These are phyloP conservation scores for Sminthurinus signatus DNA, from an alignment of 1,140 invertebrate genomes.

Conservation along the genomic window DNA sequence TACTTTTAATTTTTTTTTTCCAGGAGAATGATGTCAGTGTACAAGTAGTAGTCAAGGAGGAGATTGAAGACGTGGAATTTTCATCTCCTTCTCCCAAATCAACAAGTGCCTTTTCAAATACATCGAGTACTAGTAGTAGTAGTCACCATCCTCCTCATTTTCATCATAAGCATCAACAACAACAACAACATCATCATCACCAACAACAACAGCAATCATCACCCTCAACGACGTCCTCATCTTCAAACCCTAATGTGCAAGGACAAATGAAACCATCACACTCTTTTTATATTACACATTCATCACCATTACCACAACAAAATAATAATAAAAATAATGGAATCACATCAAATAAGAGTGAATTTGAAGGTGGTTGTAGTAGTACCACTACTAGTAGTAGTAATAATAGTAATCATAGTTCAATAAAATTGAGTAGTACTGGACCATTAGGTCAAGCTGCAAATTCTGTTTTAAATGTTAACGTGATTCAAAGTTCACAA, in stretches of 20 bases:
- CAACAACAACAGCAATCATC: background rate
- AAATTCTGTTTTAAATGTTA: background rate
- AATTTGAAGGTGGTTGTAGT: too few relatives aligned
- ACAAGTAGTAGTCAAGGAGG: slow-evolving; percentile 29
- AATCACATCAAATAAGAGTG: too few relatives aligned
- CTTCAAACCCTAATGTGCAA: slow-evolving; percentile 13
- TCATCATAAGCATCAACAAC: slow-evolving; percentile 47
- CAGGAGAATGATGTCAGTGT: slow-evolving; percentile 27
- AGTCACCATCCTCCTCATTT: slow-evolving; percentile 47
- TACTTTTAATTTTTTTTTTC: too few relatives aligned
- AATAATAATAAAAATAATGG: too few relatives aligned
- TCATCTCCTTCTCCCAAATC: slow-evolving; percentile 34
- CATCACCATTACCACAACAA: slow-evolving; percentile 12
- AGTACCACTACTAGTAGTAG: too few relatives aligned
- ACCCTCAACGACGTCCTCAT: background rate
- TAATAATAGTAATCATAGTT: background rate
- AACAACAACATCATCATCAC: background rate
- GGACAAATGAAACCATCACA: slow-evolving; percentile 19
- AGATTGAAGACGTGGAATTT: slow-evolving; percentile 36
- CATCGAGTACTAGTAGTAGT: background rate
- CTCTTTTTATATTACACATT: slow-evolving; percentile 33
- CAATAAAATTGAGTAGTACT: background rate
- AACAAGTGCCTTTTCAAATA: slow-evolving; percentile 30
- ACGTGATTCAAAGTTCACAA: slow-evolving; percentile 1
- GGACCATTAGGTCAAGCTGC: background rate